Conservation (phyloP, 2,113 vertebrate genomes). For the Lamprotornis superbus region DNA sequence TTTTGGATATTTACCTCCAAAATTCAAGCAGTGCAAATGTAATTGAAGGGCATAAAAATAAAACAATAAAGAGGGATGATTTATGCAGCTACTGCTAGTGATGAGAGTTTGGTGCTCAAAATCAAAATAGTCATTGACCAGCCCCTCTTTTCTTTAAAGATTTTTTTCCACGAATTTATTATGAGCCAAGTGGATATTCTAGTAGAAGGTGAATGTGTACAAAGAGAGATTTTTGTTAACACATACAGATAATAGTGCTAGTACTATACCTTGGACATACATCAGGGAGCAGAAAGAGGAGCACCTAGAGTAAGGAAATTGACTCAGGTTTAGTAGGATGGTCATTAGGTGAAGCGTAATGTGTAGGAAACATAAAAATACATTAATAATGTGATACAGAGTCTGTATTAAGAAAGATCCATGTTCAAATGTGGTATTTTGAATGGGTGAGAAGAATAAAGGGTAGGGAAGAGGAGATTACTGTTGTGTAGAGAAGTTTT, state of each 20-base stretch:
- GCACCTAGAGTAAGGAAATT: neutral
- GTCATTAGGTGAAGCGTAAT: neutral
- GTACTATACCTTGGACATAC: neutral
- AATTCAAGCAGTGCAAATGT: conserved; percentile 30
- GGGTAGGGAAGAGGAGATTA: neutral
- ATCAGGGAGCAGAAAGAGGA: neutral
- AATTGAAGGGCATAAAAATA: conserved; percentile 10
- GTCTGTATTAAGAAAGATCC: neutral
- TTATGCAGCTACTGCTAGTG: neutral
- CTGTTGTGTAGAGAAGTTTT: neutral
- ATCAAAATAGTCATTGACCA: neutral
- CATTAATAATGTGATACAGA: neutral
- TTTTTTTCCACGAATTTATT: neutral
- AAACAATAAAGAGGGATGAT: neutral
- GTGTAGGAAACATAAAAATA: neutral
- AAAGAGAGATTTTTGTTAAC: neutral
- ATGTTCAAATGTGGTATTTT: neutral
- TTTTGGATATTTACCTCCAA: conserved; percentile 76
- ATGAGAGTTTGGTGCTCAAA: neutral
- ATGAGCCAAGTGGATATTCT: neutral
- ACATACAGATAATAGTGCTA: neutral
- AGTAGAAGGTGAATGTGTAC: neutral
- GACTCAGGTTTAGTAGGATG: neutral
- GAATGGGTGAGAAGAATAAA: neutral
- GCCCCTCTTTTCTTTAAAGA: neutral